Evolutionary conservation across 1,140 invertebrate species (phyloP).

Genomic region (Drosophila leontia): DNA sequence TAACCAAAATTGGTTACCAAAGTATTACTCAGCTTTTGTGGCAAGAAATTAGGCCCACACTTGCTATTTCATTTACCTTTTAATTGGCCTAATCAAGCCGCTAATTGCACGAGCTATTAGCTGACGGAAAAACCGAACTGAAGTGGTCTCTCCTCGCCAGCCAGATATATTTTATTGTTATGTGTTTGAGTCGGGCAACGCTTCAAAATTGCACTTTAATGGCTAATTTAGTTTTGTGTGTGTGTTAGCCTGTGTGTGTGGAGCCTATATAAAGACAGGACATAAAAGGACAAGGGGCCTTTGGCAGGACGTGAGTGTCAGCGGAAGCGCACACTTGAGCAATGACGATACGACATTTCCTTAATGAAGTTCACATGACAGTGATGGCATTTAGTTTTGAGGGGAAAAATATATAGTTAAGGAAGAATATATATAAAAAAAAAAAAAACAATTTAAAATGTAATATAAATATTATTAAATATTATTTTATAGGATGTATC

Average conservation of each 20-base stretch:
- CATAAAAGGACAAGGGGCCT: constrained; percentile 26
- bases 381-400: background rate
- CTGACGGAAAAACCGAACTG: constrained; percentile 20
- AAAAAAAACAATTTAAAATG: no score
- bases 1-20: constrained; percentile 16
- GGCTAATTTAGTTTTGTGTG: constrained; percentile 72
- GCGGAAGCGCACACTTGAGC: constrained; percentile 81
- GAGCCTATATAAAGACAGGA: constrained; percentile 34
- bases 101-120: constrained; percentile 73
- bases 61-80: constrained; percentile 77
- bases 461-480: no score
- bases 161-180: constrained; percentile 79
- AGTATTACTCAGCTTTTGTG: constrained; percentile 5
- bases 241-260: constrained; percentile 10
- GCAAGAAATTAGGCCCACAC: constrained; percentile 9
- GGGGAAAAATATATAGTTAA: background rate
- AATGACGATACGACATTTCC: constrained; percentile 81
- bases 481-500: no score
- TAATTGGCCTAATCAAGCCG: constrained; percentile 78
- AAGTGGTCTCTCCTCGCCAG: constrained; percentile 32
- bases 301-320: constrained; percentile 58
- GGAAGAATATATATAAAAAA: no score
- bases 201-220: constrained; percentile 83
- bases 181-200: constrained; percentile 27
- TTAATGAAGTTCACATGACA: constrained; percentile 74